phyloP scores from a whole-genome alignment of 2,113 vertebrate species.

The Mesembrinibis cayennensis region DNA sequence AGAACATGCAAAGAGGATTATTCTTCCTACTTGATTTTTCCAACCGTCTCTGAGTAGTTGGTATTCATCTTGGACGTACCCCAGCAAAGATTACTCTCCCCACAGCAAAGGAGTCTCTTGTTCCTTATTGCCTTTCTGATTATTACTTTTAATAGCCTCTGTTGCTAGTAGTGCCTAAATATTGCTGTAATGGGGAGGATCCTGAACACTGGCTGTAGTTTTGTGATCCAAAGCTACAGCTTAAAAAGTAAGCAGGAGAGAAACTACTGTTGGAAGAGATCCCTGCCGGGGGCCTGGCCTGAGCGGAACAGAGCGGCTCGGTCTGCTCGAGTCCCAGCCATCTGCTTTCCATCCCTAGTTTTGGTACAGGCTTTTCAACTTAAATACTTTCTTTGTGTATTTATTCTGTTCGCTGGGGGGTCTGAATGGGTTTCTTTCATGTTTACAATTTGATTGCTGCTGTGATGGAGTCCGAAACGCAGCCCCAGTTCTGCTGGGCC shows the following conservation, averaged over 20 bases:
- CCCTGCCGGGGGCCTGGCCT: not conserved
- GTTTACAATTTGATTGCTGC: not conserved
- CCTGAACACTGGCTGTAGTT: not conserved
- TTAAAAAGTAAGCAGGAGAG: not conserved
- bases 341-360: not conserved
- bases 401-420: not conserved
- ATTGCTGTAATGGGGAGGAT: not conserved
- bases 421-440: not conserved
- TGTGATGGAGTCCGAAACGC: not conserved
- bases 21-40: not conserved
- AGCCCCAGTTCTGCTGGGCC: not conserved
- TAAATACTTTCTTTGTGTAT: not conserved
- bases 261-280: not conserved
- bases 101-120: not conserved
- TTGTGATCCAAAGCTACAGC: not conserved
- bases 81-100: not conserved
- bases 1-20: not conserved
- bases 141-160: not conserved
- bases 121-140: not conserved
- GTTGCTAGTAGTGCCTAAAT: not conserved
- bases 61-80: not conserved
- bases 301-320: not conserved
- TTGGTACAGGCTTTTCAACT: not conserved
- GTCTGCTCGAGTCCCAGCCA: not conserved
- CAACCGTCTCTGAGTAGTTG: not conserved